Evolutionary conservation across 2,888 invertebrate species (phyloP).

Genomic region (Salpingus planirostris): DNA sequence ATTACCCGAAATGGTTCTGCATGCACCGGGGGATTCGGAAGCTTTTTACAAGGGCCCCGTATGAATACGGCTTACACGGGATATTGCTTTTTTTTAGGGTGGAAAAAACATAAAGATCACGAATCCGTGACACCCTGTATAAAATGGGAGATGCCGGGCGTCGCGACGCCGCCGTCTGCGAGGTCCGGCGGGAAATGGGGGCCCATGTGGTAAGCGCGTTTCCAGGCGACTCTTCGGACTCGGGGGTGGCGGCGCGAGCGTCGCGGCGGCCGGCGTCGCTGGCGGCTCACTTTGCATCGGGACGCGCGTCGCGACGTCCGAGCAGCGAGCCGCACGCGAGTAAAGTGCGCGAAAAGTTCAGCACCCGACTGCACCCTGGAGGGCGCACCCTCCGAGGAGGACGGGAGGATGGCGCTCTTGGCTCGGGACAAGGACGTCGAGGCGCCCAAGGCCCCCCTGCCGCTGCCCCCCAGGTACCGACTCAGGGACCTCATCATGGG

Average conservation of each 20-base stretch:
- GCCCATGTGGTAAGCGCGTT: conserved; percentile 18
- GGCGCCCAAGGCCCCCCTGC: conserved; percentile 37
- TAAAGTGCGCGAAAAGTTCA: conserved; percentile 14
- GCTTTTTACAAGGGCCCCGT: too few species aligned
- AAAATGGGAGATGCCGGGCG: too few species aligned
- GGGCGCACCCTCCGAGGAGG: conserved; percentile 25
- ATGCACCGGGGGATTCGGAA: too few species aligned
- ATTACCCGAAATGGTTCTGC: too few species aligned
- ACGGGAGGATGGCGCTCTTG: conserved; percentile 34
- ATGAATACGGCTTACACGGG: too few species aligned
- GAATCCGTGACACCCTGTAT: too few species aligned
- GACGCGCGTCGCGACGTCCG: conserved; percentile 17
- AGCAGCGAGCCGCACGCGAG: conserved; percentile 2
- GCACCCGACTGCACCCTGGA: conserved; percentile 32
- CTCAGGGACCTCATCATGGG: conserved; percentile 68
- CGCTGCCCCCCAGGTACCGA: conserved; percentile 61
- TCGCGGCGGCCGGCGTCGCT: conserved; percentile 14
- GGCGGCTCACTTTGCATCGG: conserved; percentile 17
- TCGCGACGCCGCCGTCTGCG: too few species aligned
- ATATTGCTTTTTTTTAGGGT: too few species aligned
- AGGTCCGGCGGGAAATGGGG: too few species aligned
- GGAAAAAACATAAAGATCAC: too few species aligned
- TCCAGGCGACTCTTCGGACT: conserved; percentile 14
- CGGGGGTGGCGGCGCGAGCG: conserved; percentile 17
- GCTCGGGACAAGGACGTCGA: conserved; percentile 30